A percentile compares a stretch with the other conserved stretches of the same genome.
Evolutionary conservation across 1,140 invertebrate species (phyloP).

Genomic region (Drosophila mojavensis): DNA sequence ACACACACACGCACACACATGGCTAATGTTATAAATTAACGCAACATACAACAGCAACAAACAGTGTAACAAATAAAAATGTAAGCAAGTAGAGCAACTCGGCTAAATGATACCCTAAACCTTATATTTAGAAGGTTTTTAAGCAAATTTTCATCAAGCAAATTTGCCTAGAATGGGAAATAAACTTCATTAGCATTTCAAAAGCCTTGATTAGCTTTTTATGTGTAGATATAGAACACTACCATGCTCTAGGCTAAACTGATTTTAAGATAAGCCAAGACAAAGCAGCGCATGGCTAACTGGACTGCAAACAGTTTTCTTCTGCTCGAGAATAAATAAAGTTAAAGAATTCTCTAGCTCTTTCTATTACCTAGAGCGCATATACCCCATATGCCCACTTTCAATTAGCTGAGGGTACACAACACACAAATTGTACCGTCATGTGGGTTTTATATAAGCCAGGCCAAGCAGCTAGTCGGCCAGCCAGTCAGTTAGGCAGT

Average conservation of each 20-base stretch:
- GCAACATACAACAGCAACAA: slow-evolving; percentile 47
- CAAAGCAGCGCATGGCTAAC: too few relatives aligned
- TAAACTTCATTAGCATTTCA: too few relatives aligned
- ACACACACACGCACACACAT: slow-evolving; percentile 18
- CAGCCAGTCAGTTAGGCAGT: slow-evolving; percentile 17
- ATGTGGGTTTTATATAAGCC: slow-evolving; percentile 75
- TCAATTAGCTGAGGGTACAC: background rate
- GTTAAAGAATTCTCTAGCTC: background rate
- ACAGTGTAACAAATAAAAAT: slow-evolving; percentile 33
- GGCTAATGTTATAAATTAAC: slow-evolving; percentile 68
- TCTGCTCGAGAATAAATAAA: too few relatives aligned
- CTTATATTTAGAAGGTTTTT: too few relatives aligned
- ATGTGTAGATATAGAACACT: background rate
- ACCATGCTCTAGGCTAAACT: background rate
- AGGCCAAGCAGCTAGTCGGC: slow-evolving; percentile 33
- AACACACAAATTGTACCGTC: slow-evolving; percentile 53
- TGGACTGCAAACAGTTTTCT: too few relatives aligned
- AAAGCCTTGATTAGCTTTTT: background rate
- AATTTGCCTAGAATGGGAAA: too few relatives aligned
- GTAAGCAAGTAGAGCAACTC: too few relatives aligned
- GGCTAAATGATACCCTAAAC: too few relatives aligned
- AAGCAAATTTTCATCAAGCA: too few relatives aligned
- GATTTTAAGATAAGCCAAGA: too few relatives aligned
- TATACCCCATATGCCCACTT: too few relatives aligned
- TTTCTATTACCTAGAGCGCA: background rate